phyloP scores from a whole-genome alignment of 2,113 vertebrate genomes.

The Alces alces region DNA sequence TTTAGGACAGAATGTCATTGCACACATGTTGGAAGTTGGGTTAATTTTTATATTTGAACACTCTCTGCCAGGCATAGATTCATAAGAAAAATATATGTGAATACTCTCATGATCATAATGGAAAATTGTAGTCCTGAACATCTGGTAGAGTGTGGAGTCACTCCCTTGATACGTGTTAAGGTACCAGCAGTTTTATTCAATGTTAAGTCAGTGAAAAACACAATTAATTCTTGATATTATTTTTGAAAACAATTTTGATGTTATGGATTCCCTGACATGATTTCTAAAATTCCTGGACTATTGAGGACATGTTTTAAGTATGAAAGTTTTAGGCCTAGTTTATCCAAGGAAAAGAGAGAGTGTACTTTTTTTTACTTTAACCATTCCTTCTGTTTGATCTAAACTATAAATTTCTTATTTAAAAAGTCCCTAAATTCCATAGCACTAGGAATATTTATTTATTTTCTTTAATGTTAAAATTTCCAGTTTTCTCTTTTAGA shows the following conservation, averaged over 20 bases:
- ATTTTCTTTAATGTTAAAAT: neutral
- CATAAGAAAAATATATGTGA: neutral
- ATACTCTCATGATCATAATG: neutral
- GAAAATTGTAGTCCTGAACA: neutral
- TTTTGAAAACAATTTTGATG: neutral
- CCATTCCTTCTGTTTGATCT: neutral
- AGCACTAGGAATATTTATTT: neutral
- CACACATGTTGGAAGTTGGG: neutral
- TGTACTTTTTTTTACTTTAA: neutral
- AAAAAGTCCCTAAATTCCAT: neutral
- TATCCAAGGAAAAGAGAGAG: neutral
- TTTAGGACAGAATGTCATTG: neutral
- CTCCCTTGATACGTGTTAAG: neutral
- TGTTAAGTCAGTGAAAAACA: neutral
- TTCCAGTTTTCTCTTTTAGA: neutral
- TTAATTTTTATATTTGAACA: neutral
- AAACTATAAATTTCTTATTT: neutral
- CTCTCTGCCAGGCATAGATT: neutral
- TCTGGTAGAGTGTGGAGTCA: neutral
- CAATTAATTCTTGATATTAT: neutral
- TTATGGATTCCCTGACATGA: neutral
- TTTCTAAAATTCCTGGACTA: neutral
- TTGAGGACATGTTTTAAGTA: neutral
- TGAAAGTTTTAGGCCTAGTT: neutral
- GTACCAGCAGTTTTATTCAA: neutral